These are phyloP conservation scores for Heliconius aoede DNA, from an alignment of 2,888 invertebrate genomes.

Conservation along the genomic window DNA sequence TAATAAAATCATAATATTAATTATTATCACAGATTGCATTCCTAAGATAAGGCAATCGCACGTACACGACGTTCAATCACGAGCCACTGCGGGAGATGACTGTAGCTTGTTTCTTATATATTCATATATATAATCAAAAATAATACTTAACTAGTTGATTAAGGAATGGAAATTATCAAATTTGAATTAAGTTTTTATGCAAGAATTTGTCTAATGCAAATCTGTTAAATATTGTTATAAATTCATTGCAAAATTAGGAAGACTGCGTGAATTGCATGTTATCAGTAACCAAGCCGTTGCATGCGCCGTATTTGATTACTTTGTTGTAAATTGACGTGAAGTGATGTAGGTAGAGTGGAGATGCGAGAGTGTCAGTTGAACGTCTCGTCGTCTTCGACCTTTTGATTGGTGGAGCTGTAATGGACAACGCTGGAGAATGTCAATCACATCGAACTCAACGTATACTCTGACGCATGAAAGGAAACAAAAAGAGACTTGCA, in stretches of 20 bases:
- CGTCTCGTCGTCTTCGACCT: slow-evolving; percentile 58
- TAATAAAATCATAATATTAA: slow-evolving; percentile 44
- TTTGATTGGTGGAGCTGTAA: slow-evolving; percentile 66
- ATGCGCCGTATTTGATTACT: slow-evolving; percentile 44
- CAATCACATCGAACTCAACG: slow-evolving; percentile 49
- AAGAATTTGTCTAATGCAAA: not conserved
- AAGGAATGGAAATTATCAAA: slow-evolving; percentile 10
- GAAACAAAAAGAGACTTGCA: slow-evolving; percentile 41
- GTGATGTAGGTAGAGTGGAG: slow-evolving; percentile 58
- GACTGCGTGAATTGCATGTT: slow-evolving; percentile 13
- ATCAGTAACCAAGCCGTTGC: slow-evolving; percentile 14
- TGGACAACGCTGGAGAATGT: slow-evolving; percentile 56
- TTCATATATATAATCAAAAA: slow-evolving; percentile 8
- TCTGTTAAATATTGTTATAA: not conserved
- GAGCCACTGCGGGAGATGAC: slow-evolving; percentile 56
- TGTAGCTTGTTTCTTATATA: slow-evolving; percentile 51
- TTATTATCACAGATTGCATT: slow-evolving; percentile 68
- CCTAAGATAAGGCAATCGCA: slow-evolving; percentile 68
- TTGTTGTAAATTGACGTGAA: slow-evolving; percentile 61
- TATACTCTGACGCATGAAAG: slow-evolving; percentile 41
- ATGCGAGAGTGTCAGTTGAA: slow-evolving; percentile 62
- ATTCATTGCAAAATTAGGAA: not conserved
- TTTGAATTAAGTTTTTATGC: not conserved
- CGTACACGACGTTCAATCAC: slow-evolving; percentile 63
- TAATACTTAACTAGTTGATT: slow-evolving; percentile 5